Evolutionary conservation across 2,797 vertebrate species (phyloP).

Genomic region (Emydoidea blandingii): DNA sequence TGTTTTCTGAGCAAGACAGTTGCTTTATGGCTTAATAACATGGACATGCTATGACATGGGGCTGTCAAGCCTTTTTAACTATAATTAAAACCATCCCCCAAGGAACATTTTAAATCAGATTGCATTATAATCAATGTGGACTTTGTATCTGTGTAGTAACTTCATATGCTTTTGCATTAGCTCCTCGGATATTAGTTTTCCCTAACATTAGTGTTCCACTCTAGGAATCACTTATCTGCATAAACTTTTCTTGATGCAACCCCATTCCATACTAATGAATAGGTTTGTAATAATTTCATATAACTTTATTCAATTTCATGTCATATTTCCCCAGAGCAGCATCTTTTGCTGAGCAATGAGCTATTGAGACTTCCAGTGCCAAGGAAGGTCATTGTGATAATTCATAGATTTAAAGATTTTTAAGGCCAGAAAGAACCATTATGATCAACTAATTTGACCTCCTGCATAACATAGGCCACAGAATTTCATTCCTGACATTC

Average conservation of each 20-base stretch:
- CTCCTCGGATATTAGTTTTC: conserved; percentile 20
- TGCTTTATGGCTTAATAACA: conserved; percentile 49
- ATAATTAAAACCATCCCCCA: conserved; percentile 55
- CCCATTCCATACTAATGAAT: neutral
- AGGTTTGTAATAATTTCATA: neutral
- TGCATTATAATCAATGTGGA: conserved; percentile 52
- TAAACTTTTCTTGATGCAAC: neutral
- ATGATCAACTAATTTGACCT: neutral
- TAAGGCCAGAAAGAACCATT: neutral
- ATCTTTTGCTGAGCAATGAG: neutral
- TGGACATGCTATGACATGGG: conserved; percentile 51
- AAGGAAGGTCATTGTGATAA: neutral
- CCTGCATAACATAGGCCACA: neutral
- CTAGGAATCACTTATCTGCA: neutral
- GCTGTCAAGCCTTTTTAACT: conserved; percentile 63
- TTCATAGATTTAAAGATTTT: neutral
- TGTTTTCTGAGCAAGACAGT: conserved; percentile 26
- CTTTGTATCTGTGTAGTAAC: conserved; percentile 22
- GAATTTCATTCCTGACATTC: neutral
- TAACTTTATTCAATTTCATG: neutral
- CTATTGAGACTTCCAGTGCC: neutral
- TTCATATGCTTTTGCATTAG: conserved; percentile 24
- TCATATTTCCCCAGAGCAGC: neutral
- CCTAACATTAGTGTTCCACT: conserved; percentile 5
- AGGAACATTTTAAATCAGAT: conserved; percentile 61